A percentile compares a stretch with the other conserved stretches of the same genome.
phyloP scores from a whole-genome alignment of 2,113 vertebrate species.

The Ochotona curzoniae region DNA sequence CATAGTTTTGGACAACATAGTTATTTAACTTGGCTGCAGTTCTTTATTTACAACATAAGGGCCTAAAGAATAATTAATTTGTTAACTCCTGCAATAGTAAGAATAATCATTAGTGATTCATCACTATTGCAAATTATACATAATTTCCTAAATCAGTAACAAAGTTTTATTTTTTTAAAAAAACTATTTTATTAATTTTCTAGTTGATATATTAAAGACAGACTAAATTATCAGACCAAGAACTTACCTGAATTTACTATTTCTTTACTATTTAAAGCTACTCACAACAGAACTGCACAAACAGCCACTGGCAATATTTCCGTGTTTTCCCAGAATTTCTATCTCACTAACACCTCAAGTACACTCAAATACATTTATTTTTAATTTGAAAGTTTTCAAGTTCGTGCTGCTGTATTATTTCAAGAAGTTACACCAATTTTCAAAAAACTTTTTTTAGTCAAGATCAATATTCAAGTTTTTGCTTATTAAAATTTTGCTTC shows the following conservation, averaged over 20 bases:
- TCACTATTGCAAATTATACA: not conserved
- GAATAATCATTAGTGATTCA: not conserved
- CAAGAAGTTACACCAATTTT: not conserved
- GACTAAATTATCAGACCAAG: no score
- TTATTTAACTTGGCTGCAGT: not conserved
- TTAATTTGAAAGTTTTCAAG: not conserved
- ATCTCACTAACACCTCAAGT: not conserved
- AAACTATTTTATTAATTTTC: not conserved
- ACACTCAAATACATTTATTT: not conserved
- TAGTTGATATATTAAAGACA: not conserved
- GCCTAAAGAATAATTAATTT: not conserved
- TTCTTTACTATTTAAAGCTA: not conserved
- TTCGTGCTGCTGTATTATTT: not conserved
- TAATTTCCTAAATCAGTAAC: not conserved
- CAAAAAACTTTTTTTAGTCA: not conserved
- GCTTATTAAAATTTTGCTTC: not conserved
- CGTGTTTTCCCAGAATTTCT: not conserved
- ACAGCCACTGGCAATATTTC: not conserved
- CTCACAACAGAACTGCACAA: not conserved
- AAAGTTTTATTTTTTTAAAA: not conserved
- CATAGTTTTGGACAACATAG: not conserved
- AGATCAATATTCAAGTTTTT: not conserved
- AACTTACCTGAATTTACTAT: not conserved
- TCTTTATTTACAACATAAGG: slow-evolving; percentile 6
- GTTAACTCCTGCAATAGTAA: not conserved